Percentiles rank a stretch among this genome's conserved stretches.
Evolutionary conservation across 2,888 invertebrate species (phyloP).

Genomic region (Heteropelma amictum): DNA sequence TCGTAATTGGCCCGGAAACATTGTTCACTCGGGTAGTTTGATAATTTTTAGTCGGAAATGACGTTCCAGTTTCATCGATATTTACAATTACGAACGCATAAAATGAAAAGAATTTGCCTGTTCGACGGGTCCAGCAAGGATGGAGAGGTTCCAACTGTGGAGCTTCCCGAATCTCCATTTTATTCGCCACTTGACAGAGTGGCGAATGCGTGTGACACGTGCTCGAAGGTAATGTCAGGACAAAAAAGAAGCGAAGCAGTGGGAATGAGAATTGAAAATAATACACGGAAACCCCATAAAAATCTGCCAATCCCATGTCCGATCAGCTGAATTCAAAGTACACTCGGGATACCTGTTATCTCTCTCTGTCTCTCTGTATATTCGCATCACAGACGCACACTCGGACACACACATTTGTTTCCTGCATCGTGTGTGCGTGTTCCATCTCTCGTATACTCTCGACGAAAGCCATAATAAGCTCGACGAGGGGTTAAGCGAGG

Average conservation of each 20-base stretch:
- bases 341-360: constrained; percentile 36
- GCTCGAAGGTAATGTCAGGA: constrained; percentile 17
- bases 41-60: not conserved
- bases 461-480: constrained; percentile 66
- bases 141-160: not conserved
- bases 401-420: not conserved
- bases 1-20: not conserved
- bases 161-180: constrained; percentile 17
- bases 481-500: constrained; percentile 66
- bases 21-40: no score
- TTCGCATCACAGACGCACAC: no score
- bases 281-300: constrained; percentile 54
- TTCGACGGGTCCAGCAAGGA: not conserved
- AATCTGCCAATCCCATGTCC: constrained; percentile 55
- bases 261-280: constrained; percentile 30
- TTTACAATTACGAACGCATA: not conserved
- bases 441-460: constrained; percentile 33
- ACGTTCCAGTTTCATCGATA: not conserved
- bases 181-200: constrained; percentile 27
- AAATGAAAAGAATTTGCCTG: not conserved
- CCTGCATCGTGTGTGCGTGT: not conserved
- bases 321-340: constrained; percentile 26
- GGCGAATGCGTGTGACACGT: constrained; percentile 44
- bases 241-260: not conserved
- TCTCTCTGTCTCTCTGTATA: no score